Evolutionary conservation across 2,888 invertebrate genomes (phyloP).

Genomic region (Isotomurus palustris): DNA sequence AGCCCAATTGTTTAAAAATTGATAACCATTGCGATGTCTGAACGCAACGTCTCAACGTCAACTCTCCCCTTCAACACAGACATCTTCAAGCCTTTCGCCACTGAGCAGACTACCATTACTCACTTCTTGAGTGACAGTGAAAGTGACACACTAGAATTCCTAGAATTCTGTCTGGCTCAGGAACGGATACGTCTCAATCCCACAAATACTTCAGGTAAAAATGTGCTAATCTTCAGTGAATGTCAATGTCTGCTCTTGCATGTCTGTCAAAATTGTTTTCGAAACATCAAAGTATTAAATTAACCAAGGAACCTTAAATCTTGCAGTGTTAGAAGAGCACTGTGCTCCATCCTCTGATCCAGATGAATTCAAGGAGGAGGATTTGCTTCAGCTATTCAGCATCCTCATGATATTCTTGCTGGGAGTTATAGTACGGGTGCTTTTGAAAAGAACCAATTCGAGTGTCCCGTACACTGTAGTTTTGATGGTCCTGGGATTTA

Average conservation of each 20-base stretch:
- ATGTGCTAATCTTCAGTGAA: not conserved
- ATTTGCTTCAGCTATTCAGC: slow-evolving; percentile 34
- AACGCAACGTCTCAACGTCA: too few relatives aligned
- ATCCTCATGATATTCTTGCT: slow-evolving; percentile 34
- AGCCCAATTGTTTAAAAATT: too few relatives aligned
- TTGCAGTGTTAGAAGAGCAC: not conserved
- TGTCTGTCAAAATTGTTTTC: too few relatives aligned
- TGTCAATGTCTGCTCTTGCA: too few relatives aligned
- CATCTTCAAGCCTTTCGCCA: too few relatives aligned
- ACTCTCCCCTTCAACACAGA: too few relatives aligned
- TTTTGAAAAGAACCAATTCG: slow-evolving; percentile 23
- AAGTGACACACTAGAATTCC: slow-evolving; percentile 24
- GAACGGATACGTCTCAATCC: slow-evolving; percentile 25
- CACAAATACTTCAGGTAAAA: slow-evolving; percentile 19
- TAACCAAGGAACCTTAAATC: too few relatives aligned
- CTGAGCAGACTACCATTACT: too few relatives aligned
- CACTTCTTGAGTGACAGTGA: too few relatives aligned
- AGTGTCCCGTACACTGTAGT: slow-evolving; percentile 42
- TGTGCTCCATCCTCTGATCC: slow-evolving; percentile 8
- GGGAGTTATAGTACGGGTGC: slow-evolving; percentile 34
- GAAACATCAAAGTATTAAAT: too few relatives aligned
- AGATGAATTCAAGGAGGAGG: slow-evolving; percentile 24
- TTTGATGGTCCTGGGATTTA: slow-evolving; percentile 39
- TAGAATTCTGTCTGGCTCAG: slow-evolving; percentile 24
- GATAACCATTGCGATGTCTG: too few relatives aligned